Conservation (phyloP, 2,888 invertebrate species). For the Sipha maydis region DNA sequence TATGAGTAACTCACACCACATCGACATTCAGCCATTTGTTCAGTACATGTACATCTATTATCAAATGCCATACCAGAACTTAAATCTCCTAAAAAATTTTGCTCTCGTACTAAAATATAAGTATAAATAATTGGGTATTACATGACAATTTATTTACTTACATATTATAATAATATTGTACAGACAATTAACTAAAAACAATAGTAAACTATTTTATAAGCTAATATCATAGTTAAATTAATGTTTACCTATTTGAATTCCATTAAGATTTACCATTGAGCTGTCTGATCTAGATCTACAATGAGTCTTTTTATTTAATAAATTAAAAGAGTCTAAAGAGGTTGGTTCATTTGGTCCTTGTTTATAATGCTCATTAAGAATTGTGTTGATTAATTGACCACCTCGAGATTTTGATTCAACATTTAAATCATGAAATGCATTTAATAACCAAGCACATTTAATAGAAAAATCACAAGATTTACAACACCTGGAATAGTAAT, state of each 20-base stretch:
- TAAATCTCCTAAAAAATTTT: conserved; percentile 80
- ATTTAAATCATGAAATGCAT: conserved; percentile 71
- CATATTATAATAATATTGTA: not conserved
- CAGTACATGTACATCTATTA: conserved; percentile 92
- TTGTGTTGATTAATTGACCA: conserved; percentile 50
- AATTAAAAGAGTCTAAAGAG: conserved; percentile 37
- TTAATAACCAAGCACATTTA: conserved; percentile 94
- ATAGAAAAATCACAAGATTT: conserved; percentile 95
- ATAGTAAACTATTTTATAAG: not conserved
- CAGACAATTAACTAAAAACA: not conserved
- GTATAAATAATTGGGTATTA: not conserved
- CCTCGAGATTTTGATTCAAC: conserved; percentile 49
- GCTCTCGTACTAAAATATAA: conserved; percentile 46
- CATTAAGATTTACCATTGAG: conserved; percentile 69
- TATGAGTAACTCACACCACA: conserved; percentile 72
- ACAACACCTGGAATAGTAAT: no score
- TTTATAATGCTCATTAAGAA: conserved; percentile 56
- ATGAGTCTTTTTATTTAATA: conserved; percentile 74
- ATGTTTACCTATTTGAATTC: conserved; percentile 55
- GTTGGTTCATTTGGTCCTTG: conserved; percentile 42
- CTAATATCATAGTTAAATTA: not conserved
- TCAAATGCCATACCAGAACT: conserved; percentile 96
- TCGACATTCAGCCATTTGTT: conserved; percentile 75
- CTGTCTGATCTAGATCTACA: conserved; percentile 81
- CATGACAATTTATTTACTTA: not conserved